Conservation (phyloP, 2,888 invertebrate species). For the Polymixis flavicincta region DNA sequence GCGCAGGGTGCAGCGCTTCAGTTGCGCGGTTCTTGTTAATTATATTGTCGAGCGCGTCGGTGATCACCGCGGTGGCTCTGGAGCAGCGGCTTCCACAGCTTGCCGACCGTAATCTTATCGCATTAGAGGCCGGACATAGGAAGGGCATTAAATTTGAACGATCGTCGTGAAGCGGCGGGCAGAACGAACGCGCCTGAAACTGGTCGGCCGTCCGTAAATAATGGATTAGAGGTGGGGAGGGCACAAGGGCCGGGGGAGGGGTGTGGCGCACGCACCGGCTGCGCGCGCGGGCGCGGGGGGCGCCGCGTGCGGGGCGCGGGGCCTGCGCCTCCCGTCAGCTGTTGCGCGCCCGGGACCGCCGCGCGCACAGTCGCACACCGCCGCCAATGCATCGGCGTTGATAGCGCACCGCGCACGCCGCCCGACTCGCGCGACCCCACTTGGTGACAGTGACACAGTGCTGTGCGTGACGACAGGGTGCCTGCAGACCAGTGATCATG, state of each 20-base stretch:
- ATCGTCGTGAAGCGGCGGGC: constrained; percentile 85
- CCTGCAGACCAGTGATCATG: constrained; percentile 70
- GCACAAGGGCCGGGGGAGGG: constrained; percentile 78
- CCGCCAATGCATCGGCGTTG: constrained; percentile 89
- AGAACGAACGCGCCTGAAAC: constrained; percentile 89
- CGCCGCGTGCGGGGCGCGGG: constrained; percentile 74
- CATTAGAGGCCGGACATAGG: constrained; percentile 89
- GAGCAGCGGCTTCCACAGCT: constrained; percentile 68
- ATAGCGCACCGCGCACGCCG: constrained; percentile 85
- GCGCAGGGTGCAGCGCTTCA: constrained; percentile 50
- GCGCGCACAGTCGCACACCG: constrained; percentile 78
- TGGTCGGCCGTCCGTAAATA: constrained; percentile 90
- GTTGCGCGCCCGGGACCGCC: constrained; percentile 89
- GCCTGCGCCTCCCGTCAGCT: constrained; percentile 90
- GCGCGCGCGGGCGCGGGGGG: constrained; percentile 82
- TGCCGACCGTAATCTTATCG: constrained; percentile 87
- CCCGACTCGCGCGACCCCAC: constrained; percentile 73
- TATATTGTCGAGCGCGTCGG: constrained; percentile 49
- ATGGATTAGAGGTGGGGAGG: constrained; percentile 89
- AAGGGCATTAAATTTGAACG: constrained; percentile 90
- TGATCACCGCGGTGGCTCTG: constrained; percentile 46
- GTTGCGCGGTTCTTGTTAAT: constrained; percentile 58
- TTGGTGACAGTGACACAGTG: constrained; percentile 80
- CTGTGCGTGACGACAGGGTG: constrained; percentile 75
- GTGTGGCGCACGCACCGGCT: constrained; percentile 85